Evolutionary conservation across 2,113 vertebrate species (phyloP).

Genomic region (Corythornis cristatus): DNA sequence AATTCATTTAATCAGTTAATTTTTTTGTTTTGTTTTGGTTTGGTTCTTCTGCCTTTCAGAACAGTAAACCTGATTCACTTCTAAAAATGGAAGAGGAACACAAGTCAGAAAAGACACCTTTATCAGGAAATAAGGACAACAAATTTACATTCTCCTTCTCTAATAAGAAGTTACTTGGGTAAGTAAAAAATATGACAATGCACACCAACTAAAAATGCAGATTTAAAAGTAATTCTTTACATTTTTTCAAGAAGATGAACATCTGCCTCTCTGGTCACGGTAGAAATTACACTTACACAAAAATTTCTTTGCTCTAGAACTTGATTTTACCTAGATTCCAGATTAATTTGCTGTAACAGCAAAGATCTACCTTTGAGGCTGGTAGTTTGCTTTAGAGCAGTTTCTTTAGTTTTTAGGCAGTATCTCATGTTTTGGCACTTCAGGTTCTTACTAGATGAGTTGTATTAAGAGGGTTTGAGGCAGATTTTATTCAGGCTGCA

Average conservation of each 20-base stretch:
- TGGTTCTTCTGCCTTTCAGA: slow-evolving; percentile 78
- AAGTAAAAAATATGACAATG: slow-evolving; percentile 46
- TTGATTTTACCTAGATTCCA: neutral
- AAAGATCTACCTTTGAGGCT: neutral
- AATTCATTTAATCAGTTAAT: neutral
- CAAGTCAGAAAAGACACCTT: slow-evolving; percentile 86
- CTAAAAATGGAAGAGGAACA: slow-evolving; percentile 98
- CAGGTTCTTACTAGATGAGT: neutral
- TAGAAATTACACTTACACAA: neutral
- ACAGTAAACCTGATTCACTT: slow-evolving; percentile 97
- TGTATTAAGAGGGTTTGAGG: neutral
- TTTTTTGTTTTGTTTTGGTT: neutral
- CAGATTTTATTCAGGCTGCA: neutral
- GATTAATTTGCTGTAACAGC: neutral
- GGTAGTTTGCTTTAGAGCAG: neutral
- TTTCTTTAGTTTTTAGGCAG: neutral
- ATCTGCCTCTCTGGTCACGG: neutral
- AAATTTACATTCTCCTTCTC: slow-evolving; percentile 94
- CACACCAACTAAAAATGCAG: neutral
- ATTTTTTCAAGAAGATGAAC: neutral
- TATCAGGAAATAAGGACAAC: slow-evolving; percentile 89
- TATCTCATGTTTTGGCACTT: neutral
- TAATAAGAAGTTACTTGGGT: slow-evolving; percentile 92
- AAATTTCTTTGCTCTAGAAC: neutral
- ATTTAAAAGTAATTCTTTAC: neutral